Conservation (phyloP, 2,113 vertebrate genomes). For the Genyomyrus donnyi region DNA sequence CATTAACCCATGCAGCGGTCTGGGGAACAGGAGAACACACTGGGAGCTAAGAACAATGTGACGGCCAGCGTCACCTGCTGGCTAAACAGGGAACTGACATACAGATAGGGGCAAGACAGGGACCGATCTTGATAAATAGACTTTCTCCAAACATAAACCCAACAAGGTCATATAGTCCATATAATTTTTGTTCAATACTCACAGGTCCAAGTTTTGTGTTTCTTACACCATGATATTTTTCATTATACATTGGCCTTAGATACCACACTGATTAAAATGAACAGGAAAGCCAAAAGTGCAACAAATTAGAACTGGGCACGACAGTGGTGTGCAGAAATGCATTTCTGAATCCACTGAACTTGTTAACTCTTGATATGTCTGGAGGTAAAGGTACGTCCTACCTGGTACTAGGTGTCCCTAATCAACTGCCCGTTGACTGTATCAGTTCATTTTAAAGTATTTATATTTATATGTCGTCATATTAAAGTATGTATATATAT, state of each 20-base stretch:
- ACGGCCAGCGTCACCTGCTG: not conserved
- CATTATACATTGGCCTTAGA: not conserved
- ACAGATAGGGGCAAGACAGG: not conserved
- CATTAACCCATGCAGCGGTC: not conserved
- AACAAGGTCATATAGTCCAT: not conserved
- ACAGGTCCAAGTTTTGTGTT: not conserved
- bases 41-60: not conserved
- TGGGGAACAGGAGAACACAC: not conserved
- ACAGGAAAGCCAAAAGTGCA: not conserved
- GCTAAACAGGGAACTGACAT: not conserved
- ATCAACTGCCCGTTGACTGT: not conserved
- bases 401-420: not conserved
- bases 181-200: not conserved
- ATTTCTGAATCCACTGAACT: not conserved
- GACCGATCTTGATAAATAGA: not conserved
- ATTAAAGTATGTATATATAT: no score
- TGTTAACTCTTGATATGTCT: not conserved
- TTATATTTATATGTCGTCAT: no score
- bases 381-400: not conserved
- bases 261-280: not conserved
- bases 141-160: not conserved
- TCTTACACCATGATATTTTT: not conserved
- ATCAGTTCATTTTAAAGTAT: not conserved
- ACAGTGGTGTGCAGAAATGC: not conserved
- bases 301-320: not conserved